Base-by-base conservation (phyloP, 2,797 vertebrate species). In the Acrossocheilus wenchowensis region DNA sequence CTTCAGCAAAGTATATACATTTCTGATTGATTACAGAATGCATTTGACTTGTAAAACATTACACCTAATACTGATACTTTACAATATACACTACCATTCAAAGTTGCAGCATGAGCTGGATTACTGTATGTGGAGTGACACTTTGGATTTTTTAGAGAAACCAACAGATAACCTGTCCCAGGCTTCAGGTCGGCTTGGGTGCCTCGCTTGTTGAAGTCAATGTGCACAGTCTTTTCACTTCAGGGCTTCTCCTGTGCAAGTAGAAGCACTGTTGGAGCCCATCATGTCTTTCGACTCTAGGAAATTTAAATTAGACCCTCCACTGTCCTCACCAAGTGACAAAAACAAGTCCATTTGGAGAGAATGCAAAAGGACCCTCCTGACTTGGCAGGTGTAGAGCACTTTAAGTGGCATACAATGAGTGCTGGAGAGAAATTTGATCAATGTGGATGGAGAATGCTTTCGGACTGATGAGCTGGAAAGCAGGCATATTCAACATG, bases 251-350 rank as follows among this genome's bases (percentile, higher is more conserved):
- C 11, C 45, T 72, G 66, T n/a, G 52, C 41, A 57, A 79, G 6
- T 41, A 41, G 39, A 41, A 41, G 39, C 43, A 50, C 11, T 81
- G 26, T 66, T 66, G 17, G 21, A 81, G 64, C 34, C 26, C 36
- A 66, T 62, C 48, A 75, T 86, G 73, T 66, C 52, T 54, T 43
- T 80, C 43, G 2, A 41, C 39, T 26, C 48, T 36, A 43, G 52
- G 45, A 74, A 80, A 77, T 84, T 78, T 68, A 68, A 26, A 87
- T 87, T 50, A 78, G 66, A 71, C 82, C 57, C 82, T 83, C 43
- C 54, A 87, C 57, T 86, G 66, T 79, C 78, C 81, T 83, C 41
- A 72, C 36, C 6, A 68, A 73, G 82, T 78, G 52, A 26, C 78
- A 77, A 66, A 71, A 48, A 75, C 52, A 64, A 73, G 43, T 79